A percentile compares a stretch with the other conserved stretches of the same genome.
Conservation (phyloP, 2,113 vertebrate species). For the Odocoileus hemionus region DNA sequence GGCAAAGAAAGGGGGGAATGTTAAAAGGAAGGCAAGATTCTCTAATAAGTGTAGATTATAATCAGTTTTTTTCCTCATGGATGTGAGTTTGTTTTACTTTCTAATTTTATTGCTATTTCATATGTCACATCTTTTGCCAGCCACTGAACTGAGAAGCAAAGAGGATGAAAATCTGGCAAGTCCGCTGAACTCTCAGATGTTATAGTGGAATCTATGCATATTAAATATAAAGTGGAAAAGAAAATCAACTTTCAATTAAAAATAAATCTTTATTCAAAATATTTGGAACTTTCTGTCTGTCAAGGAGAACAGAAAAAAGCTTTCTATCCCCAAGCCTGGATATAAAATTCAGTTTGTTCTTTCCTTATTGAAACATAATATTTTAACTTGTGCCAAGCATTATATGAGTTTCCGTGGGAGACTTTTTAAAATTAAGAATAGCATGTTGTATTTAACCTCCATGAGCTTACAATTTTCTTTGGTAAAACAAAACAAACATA, state of each 20-base stretch:
- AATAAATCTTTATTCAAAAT: not conserved
- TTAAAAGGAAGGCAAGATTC: not conserved
- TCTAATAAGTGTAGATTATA: not conserved
- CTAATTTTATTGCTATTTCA: not conserved
- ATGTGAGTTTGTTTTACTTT: not conserved
- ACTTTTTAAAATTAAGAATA: not conserved
- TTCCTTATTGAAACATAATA: not conserved
- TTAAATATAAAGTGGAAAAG: not conserved
- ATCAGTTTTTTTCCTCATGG: not conserved
- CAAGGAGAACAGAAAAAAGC: not conserved
- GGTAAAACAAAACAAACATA: not conserved
- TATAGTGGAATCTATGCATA: not conserved
- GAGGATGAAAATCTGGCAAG: not conserved
- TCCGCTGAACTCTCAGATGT: not conserved
- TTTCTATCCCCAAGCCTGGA: not conserved
- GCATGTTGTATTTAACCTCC: not conserved
- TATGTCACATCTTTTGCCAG: not conserved
- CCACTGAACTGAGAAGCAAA: not conserved
- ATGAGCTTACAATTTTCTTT: not conserved
- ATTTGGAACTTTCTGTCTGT: not conserved
- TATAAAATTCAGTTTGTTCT: not conserved
- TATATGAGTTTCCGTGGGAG: not conserved
- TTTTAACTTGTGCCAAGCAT: not conserved
- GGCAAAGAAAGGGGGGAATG: not conserved
- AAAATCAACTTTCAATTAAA: constrained; percentile 22